phyloP scores from a whole-genome alignment of 1,140 invertebrate species.

The Eciton burchellii region DNA sequence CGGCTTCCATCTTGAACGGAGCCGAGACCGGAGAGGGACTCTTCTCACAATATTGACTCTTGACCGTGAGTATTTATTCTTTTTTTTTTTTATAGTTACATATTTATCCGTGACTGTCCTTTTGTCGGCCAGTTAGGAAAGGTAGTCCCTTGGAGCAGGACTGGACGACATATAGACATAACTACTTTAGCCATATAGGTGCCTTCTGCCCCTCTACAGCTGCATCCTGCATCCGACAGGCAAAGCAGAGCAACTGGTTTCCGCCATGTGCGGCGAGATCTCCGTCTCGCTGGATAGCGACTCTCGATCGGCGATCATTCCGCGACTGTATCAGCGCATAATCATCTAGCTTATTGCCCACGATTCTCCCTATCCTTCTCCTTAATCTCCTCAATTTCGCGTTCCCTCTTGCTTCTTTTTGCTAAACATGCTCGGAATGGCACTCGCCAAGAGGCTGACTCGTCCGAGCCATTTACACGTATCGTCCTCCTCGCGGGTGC shows the following conservation, averaged over 20 bases:
- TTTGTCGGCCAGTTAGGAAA: constrained; percentile 71
- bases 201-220: constrained; percentile 56
- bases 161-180: constrained; percentile 73
- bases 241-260: constrained; percentile 71
- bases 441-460: background rate
- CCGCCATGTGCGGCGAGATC: constrained; percentile 33
- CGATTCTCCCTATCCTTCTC: background rate
- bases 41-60: constrained; percentile 79
- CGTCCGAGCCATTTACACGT: background rate
- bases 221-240: constrained; percentile 69
- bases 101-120: constrained; percentile 72
- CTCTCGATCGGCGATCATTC: background rate
- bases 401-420: background rate
- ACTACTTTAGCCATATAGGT: constrained; percentile 70
- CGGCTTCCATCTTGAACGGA: constrained; percentile 54
- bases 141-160: constrained; percentile 58
- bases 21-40: constrained; percentile 65
- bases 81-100: constrained; percentile 73
- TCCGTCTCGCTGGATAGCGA: background rate
- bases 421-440: background rate
- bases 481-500: background rate
- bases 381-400: background rate
- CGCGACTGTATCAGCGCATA: background rate
- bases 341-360: background rate
- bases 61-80: constrained; percentile 75